Evolutionary conservation across 1,140 invertebrate genomes (phyloP), one percentile per base, ranked within the genome.

Genomic region (Bicyclus anynana): DNA sequence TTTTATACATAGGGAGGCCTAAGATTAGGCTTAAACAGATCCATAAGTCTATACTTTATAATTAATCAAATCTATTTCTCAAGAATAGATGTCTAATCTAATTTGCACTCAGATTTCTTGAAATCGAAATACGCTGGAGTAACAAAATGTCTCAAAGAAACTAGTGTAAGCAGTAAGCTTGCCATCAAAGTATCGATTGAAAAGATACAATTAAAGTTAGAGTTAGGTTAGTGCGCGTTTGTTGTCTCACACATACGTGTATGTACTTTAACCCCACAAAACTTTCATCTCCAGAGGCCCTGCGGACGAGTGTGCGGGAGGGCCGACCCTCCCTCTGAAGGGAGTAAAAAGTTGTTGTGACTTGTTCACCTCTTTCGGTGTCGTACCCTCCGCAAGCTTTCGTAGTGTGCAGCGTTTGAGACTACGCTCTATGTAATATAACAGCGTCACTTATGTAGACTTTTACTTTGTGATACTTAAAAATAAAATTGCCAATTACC

Each of bases 151-250:
- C 52, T 21, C 38, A 35, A 38, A 47, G 42, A 33, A 47, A 18
- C 52, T 26, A 53, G 57, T 47, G 23, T 23, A 53, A 53, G n/a
- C n/a, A n/a, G n/a, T n/a, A 59, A 53, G 57, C 29, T 53, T 56
- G 46, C 56, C 57, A 64, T 61, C 61, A 67, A 68, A 74, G 72
- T 87, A 88, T 88, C 80, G 85, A 88, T 88, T 88, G 83, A 84
- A 86, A 85, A 81, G 83, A 85, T 81, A 85, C 83, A 88, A 88
- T 88, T 88, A 88, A 88, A 88, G 70, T 88, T 84, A 76, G 74
- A 86, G 81, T 87, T 88, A 84, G 83, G 78, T 81, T 80, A 83
- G 67, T 80, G 73, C 72, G 75, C 77, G 80, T 84, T 82, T 84
- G 81, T 82, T 82, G 80, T 84, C 77, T 81, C 77, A 77, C 76